Base-by-base conservation (phyloP, 2,888 invertebrate genomes). In the Aspidapion aeneum region DNA sequence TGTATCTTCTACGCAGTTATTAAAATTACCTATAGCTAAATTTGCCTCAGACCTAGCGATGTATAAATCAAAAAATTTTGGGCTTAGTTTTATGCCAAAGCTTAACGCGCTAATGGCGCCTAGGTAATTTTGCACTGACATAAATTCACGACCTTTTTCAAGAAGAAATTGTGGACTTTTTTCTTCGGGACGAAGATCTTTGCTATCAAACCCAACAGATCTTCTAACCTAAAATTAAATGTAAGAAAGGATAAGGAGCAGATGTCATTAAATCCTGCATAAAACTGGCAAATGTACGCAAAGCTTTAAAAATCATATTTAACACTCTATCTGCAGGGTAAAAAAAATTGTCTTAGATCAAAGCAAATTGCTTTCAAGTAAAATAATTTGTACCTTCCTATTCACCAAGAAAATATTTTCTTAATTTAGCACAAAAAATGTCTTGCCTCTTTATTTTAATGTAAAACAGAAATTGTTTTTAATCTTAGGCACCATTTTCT, bases 101-200 rank as follows among this genome's bases (percentile, higher is more conserved):
- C 86, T 85, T 74, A 91, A 94, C 7, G 93, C 94, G 74, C 91
- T 93, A 58, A 94, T 82, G 0, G 94, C 94, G 1, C 90, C 92
- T 62, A 90, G 81, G 75, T 87, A 90, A 79, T 94, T 92, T 21
- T 88, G 87, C 64, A 81, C 83, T 66, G 87, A 85, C 77, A 90
- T 88, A 78, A 94, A 91, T 66, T 89, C 87, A 74, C 90, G 88
- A 57, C 93, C 94, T 79, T 93, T 94, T 66, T 87, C 87, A 73
- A 91, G 87, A 62, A 94, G 84, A 88, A 90, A 94, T 66, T 88
- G 85, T 0, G 93, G 93, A 78, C 93, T 90, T 70, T 87, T 88
- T 78, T 94, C 94, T 74, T 94, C 93, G 0, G 89, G 87, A 49
- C 88, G 81, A 1, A 91, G 81, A 74, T 91, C 90, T 74, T 89